phyloP scores from a whole-genome alignment of 2,797 vertebrate species.

The Pangasius macronema region DNA sequence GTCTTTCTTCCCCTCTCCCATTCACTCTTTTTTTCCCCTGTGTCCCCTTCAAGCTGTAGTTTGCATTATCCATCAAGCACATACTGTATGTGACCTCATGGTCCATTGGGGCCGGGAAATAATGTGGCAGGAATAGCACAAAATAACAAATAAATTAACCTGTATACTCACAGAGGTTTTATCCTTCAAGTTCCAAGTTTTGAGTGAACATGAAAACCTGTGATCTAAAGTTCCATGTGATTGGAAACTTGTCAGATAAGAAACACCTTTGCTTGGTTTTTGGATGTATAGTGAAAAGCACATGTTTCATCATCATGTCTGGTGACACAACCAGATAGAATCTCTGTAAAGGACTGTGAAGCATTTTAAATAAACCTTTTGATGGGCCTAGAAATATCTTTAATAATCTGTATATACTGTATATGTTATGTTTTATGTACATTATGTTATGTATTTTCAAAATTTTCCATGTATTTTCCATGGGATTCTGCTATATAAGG shows the following conservation, averaged over 20 bases:
- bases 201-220: not conserved
- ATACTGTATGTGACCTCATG: conserved; percentile 22
- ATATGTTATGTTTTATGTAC: too few relatives aligned
- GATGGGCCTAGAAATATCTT: not conserved
- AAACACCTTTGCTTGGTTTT: not conserved
- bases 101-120: not conserved
- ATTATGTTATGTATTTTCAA: too few relatives aligned
- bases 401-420: too few relatives aligned
- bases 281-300: not conserved
- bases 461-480: too few relatives aligned
- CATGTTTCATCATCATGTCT: not conserved
- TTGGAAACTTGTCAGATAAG: not conserved
- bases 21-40: not conserved
- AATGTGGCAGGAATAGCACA: conserved; percentile 3
- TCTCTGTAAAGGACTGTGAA: not conserved
- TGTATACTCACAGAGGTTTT: not conserved
- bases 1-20: not conserved
- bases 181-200: conserved; percentile 2
- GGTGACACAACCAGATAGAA: not conserved
- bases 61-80: not conserved
- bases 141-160: conserved; percentile 7
- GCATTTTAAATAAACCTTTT: not conserved
- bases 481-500: too few relatives aligned
- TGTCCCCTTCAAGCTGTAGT: conserved; percentile 29
- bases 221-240: not conserved